phyloP scores from a whole-genome alignment of 2,888 invertebrate genomes.

The Horisme vitalbata region DNA sequence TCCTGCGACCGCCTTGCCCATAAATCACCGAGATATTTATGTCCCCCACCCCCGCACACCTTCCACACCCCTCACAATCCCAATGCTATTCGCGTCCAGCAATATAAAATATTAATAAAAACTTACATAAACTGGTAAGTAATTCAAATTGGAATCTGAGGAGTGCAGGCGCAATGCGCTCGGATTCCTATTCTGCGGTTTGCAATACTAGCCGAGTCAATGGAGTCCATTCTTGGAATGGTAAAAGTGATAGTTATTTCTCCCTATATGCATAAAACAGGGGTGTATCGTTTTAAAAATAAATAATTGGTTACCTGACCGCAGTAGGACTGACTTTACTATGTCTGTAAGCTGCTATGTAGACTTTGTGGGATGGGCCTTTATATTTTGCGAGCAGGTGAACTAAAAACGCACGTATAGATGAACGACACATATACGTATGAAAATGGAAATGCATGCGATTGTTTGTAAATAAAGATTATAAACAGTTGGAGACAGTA shows the following conservation, averaged over 20 bases:
- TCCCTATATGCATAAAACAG: constrained; percentile 26
- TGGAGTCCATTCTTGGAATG: constrained; percentile 46
- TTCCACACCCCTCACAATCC: constrained; percentile 52
- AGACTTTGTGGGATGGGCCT: constrained; percentile 1
- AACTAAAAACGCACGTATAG: constrained; percentile 2
- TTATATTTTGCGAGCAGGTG: constrained; percentile 11
- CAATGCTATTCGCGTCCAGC: constrained; percentile 68
- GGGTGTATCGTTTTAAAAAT: constrained; percentile 29
- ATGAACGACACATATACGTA: constrained; percentile 6
- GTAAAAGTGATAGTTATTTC: constrained; percentile 46
- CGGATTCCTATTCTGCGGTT: constrained; percentile 67
- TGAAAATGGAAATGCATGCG: constrained; percentile 45
- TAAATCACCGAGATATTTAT: constrained; percentile 83
- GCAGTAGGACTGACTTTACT: no score
- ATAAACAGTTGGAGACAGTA: constrained; percentile 45
- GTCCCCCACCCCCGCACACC: constrained; percentile 67
- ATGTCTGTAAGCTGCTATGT: not conserved
- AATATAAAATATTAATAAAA: constrained; percentile 81
- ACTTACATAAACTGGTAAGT: constrained; percentile 77
- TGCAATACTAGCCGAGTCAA: constrained; percentile 52
- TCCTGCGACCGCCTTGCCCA: constrained; percentile 80
- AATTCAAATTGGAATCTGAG: constrained; percentile 76
- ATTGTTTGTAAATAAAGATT: constrained; percentile 60
- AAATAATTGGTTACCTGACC: constrained; percentile 32
- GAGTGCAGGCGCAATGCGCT: constrained; percentile 59